Evolutionary conservation across 2,888 invertebrate genomes (phyloP), one percentile per base, ranked within the genome.

Genomic region (Lissonota sp.): DNA sequence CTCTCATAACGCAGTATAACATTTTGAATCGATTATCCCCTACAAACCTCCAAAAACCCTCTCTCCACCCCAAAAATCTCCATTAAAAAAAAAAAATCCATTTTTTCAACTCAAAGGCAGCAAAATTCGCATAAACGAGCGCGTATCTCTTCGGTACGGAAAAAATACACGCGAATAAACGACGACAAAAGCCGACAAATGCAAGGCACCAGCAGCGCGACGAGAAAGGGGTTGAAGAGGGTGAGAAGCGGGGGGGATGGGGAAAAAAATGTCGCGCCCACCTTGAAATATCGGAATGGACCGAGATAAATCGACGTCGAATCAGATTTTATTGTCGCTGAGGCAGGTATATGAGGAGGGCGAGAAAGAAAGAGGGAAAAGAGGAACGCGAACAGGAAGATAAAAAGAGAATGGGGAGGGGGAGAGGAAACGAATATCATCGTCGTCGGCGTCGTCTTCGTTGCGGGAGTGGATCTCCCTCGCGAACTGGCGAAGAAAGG

Each of bases 241-340:
- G 12, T 4, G 49, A 49, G 49, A 12, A 49, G 10, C n/a, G 49
- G 26, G 0, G 37, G 55, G 8, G 26, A 1, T 67, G 42, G 67
- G 67, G 67, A 84, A 87, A 85, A 86, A 85, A 86, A 84, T 84
- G 83, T 86, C 86, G 86, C 85, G 85, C 80, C 83, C 84, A 69
- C 80, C 63, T 84, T 86, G 86, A 87, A 85, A 87, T 87, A 87
- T 88, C 86, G 88, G 88, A 88, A 90, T 87, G 87, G 84, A 86
- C 84, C 86, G 91, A 89, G 90, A 91, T 91, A 91, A 91, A 91
- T 91, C 90, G 90, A 91, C 88, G 90, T 90, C 89, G 89, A 91
- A 91, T 91, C 89, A 87, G 90, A 91, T 90, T 91, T 91, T 90
- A 91, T 91, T 89, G 89, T 84, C 78, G 73, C 78, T 60, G 37